phyloP scores from a whole-genome alignment of 35 echinoderm and acorn worm genomes.

The Apostichopus californicus region DNA sequence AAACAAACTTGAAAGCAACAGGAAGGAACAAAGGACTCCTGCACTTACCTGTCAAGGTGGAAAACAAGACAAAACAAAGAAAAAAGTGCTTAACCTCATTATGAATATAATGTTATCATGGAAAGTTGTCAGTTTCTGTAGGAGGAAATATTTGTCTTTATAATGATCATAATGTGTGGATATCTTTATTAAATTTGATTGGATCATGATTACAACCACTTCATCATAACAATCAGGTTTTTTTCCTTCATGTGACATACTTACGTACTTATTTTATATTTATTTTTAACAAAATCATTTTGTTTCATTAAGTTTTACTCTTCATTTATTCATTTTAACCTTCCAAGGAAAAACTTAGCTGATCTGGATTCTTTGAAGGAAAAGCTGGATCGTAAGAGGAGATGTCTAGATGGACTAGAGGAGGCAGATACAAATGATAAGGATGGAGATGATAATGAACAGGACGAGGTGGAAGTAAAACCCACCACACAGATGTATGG shows the following conservation, averaged over 20 bases:
- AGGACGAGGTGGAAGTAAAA: background rate
- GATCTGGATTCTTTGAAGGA: conserved; percentile 72
- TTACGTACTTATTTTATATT: too few species aligned
- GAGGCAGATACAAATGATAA: background rate
- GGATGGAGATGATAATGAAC: conserved; percentile 10
- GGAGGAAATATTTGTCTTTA: too few species aligned
- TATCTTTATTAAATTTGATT: background rate
- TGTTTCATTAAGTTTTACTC: background rate
- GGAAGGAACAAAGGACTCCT: too few species aligned
- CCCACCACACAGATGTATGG: background rate
- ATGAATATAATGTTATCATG: too few species aligned
- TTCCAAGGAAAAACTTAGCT: conserved; percentile 72
- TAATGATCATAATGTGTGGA: background rate
- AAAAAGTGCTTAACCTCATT: too few species aligned
- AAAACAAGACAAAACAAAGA: too few species aligned
- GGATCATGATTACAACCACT: background rate
- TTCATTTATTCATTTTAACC: background rate
- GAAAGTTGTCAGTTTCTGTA: too few species aligned
- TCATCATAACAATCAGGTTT: too few species aligned
- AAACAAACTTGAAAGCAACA: too few species aligned
- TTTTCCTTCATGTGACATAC: too few species aligned
- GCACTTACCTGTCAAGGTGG: too few species aligned
- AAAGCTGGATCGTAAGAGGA: conserved; percentile 57
- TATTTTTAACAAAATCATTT: background rate
- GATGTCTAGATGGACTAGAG: conserved; percentile 22